These are phyloP conservation scores for Rhaphigaster nebulosa DNA, from an alignment of 2,888 invertebrate species.

Conservation along the genomic window DNA sequence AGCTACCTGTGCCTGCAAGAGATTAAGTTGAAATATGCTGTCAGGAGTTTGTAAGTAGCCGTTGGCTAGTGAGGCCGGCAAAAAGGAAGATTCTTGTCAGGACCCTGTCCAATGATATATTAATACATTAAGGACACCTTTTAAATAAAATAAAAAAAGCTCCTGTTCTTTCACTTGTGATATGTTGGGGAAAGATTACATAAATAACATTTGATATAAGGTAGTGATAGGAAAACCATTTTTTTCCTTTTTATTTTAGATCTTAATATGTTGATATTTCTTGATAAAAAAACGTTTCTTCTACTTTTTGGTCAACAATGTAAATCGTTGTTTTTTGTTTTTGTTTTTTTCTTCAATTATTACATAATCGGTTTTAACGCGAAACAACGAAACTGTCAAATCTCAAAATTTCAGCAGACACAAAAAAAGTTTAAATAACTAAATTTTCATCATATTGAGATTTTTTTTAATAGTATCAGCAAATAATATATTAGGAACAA, in stretches of 20 bases:
- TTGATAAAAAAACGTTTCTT: background rate
- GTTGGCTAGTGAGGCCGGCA: background rate
- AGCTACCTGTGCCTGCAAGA: background rate
- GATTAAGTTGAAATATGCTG: background rate
- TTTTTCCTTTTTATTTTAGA: background rate
- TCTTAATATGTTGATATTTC: background rate
- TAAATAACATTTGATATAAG: background rate
- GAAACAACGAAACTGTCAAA: too few relatives aligned
- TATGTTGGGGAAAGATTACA: background rate
- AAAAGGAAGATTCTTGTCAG: background rate
- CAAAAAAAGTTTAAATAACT: too few relatives aligned
- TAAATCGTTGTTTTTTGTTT: too few relatives aligned
- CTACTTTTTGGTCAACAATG: background rate
- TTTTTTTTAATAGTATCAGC: too few relatives aligned
- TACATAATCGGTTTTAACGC: too few relatives aligned
- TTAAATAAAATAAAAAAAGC: background rate
- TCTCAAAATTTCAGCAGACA: too few relatives aligned
- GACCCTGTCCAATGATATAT: background rate
- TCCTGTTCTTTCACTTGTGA: background rate
- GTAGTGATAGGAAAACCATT: background rate
- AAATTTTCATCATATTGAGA: too few relatives aligned
- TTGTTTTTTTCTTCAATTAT: too few relatives aligned
- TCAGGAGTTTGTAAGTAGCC: background rate
- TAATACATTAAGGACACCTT: constrained; percentile 25
- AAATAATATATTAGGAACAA: too few relatives aligned